Base-by-base conservation (phyloP, 2,113 vertebrate species). In the Varanus salvator region DNA sequence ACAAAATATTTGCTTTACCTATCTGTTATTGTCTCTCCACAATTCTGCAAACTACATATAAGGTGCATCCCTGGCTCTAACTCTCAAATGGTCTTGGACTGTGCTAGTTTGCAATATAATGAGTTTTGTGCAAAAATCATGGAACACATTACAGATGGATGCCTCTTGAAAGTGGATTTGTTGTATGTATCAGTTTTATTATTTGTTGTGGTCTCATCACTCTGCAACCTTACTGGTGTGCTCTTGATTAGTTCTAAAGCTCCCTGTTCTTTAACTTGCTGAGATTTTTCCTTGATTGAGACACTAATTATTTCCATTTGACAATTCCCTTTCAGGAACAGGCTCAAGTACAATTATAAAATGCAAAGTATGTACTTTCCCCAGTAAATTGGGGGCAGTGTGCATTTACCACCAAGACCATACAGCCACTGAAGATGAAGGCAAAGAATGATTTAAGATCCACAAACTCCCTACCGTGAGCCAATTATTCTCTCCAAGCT, bases 401-500 rank as follows among this genome's bases (percentile, higher is more conserved):
- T 44, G 25, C 64, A 57, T 86, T 31, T 83, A 69, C 19, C 83
- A 91, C n/a, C 23, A 82, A 11, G 48, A 77, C 57, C 77, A 76
- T 48, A 17, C 19, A 27, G 44, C 69, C 72, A 76, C 38, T 74
- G 75, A 81, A 82, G n/a, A 89, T 12, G 75, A 38, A 83, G 83
- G n/a, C 60, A 64, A 52, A 89, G 38, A 86, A 64, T 68, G 75
- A 88, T 88, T 83, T 64, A 75, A 89, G 21, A 66, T 80, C 25
- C n/a, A 80, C 21, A 52, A 57, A 21, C 57, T 89, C 71, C 86
- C 76, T 52, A 76, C 29, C 57, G 57, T 86, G 87, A 69, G 52
- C 84, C 69, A 89, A 86, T 89, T 91, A 81, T 69, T 91, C 77
- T 75, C 27, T 86, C 78, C 77, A 82, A 86, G n/a, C 44, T 44